phyloP scores from a whole-genome alignment of 2,888 invertebrate species.

The Plebejus anna region DNA sequence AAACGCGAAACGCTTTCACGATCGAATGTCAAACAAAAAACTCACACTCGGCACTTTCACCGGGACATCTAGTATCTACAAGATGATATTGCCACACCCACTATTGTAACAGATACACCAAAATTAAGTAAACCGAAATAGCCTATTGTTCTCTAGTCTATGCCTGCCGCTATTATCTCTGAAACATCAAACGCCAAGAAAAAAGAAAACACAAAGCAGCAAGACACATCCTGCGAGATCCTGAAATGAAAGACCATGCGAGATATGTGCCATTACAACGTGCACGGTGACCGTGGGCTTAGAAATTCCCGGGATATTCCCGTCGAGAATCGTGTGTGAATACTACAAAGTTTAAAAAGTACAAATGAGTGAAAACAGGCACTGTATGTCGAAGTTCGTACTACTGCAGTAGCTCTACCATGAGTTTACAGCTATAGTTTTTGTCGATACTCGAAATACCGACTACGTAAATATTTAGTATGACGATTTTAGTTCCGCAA shows the following conservation, averaged over 20 bases:
- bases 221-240: constrained; percentile 36
- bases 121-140: not conserved
- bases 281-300: not conserved
- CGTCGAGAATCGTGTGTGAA: not conserved
- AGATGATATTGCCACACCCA: not conserved
- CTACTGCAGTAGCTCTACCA: too few relatives aligned
- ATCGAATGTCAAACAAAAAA: too few relatives aligned
- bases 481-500: too few relatives aligned
- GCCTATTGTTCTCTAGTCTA: constrained; percentile 1
- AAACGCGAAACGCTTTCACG: too few relatives aligned
- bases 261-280: constrained; percentile 47
- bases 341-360: not conserved
- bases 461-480: too few relatives aligned
- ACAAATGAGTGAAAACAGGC: too few relatives aligned
- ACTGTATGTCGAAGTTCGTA: too few relatives aligned
- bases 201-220: constrained; percentile 43
- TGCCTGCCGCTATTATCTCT: constrained; percentile 2
- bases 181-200: constrained; percentile 40
- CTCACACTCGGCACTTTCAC: too few relatives aligned
- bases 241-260: constrained; percentile 39
- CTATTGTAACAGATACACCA: not conserved
- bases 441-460: too few relatives aligned
- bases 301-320: not conserved
- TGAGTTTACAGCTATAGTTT: too few relatives aligned
- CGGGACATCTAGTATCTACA: not conserved